These are phyloP conservation scores for Orgyia antiqua DNA, from an alignment of 2,888 invertebrate species.

Conservation along the genomic window DNA sequence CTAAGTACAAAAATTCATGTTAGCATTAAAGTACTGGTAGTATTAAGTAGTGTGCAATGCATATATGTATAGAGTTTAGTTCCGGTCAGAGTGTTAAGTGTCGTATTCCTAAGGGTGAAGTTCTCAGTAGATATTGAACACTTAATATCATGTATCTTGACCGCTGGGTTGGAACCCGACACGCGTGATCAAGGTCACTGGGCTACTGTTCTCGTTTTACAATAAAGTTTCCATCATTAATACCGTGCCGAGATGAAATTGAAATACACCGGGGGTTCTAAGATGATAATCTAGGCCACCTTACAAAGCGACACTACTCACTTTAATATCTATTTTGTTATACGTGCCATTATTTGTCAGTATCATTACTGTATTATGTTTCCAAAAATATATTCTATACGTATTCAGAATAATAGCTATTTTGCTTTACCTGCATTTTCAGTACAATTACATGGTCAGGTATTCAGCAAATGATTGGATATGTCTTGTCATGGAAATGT, in stretches of 20 bases:
- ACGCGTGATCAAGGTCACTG: conserved; percentile 54
- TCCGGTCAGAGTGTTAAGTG: conserved; percentile 36
- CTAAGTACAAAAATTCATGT: no score
- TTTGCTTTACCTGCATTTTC: neutral
- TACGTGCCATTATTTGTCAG: neutral
- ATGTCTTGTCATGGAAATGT: no score
- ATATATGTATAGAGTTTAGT: no score
- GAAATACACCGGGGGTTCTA: conserved; percentile 4
- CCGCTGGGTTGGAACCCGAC: conserved; percentile 47
- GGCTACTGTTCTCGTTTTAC: conserved; percentile 41
- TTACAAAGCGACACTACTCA: conserved; percentile 1
- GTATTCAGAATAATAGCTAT: neutral
- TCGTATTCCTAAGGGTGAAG: conserved; percentile 38
- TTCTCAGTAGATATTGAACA: conserved; percentile 16
- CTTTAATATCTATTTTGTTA: conserved; percentile 1
- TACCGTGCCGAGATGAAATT: conserved; percentile 12
- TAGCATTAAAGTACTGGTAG: no score
- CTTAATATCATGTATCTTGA: conserved; percentile 41
- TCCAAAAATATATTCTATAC: neutral
- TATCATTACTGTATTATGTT: neutral
- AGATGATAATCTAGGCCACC: conserved; percentile 5
- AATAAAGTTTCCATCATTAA: conserved; percentile 26
- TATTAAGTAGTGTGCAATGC: no score
- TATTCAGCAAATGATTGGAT: neutral
- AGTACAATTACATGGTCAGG: conserved; percentile 5